phyloP scores from a whole-genome alignment of 2,113 vertebrate genomes.

The Triplophysa dalaica region DNA sequence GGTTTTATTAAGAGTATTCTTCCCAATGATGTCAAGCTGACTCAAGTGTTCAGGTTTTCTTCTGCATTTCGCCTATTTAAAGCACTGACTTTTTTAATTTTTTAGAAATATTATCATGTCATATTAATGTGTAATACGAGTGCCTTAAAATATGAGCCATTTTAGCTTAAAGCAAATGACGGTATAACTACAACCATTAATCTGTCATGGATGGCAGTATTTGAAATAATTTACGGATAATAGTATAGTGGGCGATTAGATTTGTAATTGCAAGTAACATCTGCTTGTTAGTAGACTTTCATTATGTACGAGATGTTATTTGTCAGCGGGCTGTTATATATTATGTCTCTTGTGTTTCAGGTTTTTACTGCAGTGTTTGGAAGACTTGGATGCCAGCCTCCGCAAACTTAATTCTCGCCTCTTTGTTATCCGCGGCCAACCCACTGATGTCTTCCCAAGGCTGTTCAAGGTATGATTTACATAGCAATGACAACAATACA shows the following conservation, averaged over 20 bases:
- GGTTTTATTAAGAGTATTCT: background rate
- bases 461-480: slow-evolving; percentile 86
- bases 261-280: background rate
- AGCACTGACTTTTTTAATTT: background rate
- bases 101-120: background rate
- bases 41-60: background rate
- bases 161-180: background rate
- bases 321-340: background rate
- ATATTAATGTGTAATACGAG: background rate
- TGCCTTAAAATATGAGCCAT: background rate
- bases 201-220: background rate
- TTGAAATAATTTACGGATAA: background rate
- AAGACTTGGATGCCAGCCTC: slow-evolving; percentile 92
- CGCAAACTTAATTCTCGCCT: slow-evolving; percentile 93
- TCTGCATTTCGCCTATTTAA: background rate
- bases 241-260: background rate
- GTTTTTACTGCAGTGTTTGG: slow-evolving; percentile 94
- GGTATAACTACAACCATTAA: background rate
- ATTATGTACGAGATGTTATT: background rate
- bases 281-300: background rate
- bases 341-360: slow-evolving; percentile 63
- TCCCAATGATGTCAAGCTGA: background rate
- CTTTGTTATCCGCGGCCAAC: slow-evolving; percentile 95
- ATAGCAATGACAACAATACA: background rate
- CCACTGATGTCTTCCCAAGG: slow-evolving; percentile 96